Evolutionary conservation across 1,140 invertebrate genomes (phyloP).

Genomic region (Temnothorax nylanderi): DNA sequence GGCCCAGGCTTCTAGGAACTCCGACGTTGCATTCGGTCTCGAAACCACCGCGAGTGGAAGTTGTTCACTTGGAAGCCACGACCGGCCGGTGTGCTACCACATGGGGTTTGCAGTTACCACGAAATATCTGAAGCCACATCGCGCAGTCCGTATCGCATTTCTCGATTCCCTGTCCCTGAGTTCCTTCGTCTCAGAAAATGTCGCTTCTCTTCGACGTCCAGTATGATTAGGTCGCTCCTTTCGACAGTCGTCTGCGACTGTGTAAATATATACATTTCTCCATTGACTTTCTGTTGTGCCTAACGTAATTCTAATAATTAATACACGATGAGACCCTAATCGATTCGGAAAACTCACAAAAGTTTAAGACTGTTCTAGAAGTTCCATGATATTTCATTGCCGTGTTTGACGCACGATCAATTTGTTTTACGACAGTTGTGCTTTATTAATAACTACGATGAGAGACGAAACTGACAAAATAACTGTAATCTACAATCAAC

Average conservation of each 20-base stretch:
- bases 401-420: neutral
- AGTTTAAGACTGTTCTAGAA: neutral
- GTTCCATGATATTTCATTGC: neutral
- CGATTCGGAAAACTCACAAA: neutral
- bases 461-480: slow-evolving; percentile 33
- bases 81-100: slow-evolving; percentile 60
- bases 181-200: slow-evolving; percentile 46
- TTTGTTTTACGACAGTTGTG: slow-evolving; percentile 2
- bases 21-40: slow-evolving; percentile 68
- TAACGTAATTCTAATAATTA: neutral
- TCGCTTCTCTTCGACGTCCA: neutral
- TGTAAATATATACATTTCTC: neutral
- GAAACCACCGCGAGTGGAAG: slow-evolving; percentile 55
- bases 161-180: slow-evolving; percentile 37
- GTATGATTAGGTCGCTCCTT: neutral
- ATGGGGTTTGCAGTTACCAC: slow-evolving; percentile 62
- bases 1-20: slow-evolving; percentile 72
- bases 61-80: slow-evolving; percentile 54
- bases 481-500: slow-evolving; percentile 73
- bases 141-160: slow-evolving; percentile 48
- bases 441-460: slow-evolving; percentile 10
- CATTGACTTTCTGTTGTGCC: neutral
- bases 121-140: slow-evolving; percentile 58
- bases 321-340: neutral
- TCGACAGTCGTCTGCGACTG: neutral